Conservation (phyloP, 92 coral and sea anemone genomes). For the Isaurus tuberculatus region DNA sequence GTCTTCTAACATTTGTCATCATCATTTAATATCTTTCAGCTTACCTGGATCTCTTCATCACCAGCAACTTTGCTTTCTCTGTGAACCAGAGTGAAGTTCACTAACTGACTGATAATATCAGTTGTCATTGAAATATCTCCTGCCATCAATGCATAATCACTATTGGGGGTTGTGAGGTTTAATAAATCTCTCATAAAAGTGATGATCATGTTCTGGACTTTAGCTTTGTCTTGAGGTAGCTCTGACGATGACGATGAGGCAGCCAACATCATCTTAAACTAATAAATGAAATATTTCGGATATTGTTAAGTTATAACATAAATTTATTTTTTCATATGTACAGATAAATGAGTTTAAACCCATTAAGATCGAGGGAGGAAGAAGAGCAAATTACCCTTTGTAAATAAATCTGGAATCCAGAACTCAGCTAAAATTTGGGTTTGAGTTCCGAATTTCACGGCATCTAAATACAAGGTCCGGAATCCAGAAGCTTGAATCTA, state of each 20-base stretch:
- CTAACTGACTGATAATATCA: constrained; percentile 30
- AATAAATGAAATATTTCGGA: neutral
- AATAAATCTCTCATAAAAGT: constrained; percentile 8
- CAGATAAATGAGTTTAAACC: too few relatives aligned
- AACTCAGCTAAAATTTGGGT: too few relatives aligned
- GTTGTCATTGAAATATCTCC: constrained; percentile 33
- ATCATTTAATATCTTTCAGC: neutral
- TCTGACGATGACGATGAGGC: constrained; percentile 28
- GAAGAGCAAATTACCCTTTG: too few relatives aligned
- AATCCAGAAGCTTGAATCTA: too few relatives aligned
- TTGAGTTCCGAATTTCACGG: too few relatives aligned
- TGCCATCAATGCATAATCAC: constrained; percentile 24
- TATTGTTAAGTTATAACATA: too few relatives aligned
- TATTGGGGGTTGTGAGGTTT: constrained; percentile 32
- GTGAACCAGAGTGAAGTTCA: constrained; percentile 23
- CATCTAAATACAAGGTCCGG: too few relatives aligned
- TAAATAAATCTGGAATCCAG: too few relatives aligned
- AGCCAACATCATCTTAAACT: constrained; percentile 16
- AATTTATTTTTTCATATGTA: too few relatives aligned
- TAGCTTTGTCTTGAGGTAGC: neutral
- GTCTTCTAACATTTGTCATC: too few relatives aligned
- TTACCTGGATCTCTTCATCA: constrained; percentile 19
- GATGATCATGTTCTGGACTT: constrained; percentile 12
- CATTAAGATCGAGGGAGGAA: too few relatives aligned
- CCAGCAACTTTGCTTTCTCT: constrained; percentile 33